These are phyloP conservation scores for Panopea generosa DNA, from an alignment of 2,888 invertebrate genomes.

Conservation along the genomic window DNA sequence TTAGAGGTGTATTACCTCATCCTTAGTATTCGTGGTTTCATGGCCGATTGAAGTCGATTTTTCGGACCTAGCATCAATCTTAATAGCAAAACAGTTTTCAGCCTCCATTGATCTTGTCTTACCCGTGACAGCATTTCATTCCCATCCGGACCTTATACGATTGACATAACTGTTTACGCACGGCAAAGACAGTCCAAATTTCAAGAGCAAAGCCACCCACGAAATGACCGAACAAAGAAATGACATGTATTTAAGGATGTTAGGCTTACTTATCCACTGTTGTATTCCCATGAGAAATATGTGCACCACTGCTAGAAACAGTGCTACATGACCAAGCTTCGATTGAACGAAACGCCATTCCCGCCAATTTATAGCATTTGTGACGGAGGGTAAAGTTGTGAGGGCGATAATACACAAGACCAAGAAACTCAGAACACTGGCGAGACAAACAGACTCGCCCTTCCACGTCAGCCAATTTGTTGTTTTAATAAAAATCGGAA, in stretches of 20 bases:
- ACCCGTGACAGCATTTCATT: no score
- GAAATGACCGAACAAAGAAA: slow-evolving; percentile 75
- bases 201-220: slow-evolving; percentile 66
- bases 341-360: slow-evolving; percentile 81
- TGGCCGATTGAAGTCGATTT: no score
- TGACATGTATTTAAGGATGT: slow-evolving; percentile 67
- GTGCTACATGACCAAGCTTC: slow-evolving; percentile 70
- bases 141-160: slow-evolving; percentile 76
- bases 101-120: no score
- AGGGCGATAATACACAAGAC: slow-evolving; percentile 73
- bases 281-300: slow-evolving; percentile 74
- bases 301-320: slow-evolving; percentile 71
- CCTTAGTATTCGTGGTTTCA: no score
- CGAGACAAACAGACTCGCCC: slow-evolving; percentile 75
- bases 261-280: slow-evolving; percentile 70
- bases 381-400: slow-evolving; percentile 75
- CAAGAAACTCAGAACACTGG: slow-evolving; percentile 73
- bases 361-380: slow-evolving; percentile 76
- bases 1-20: no score
- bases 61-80: no score
- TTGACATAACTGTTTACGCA: slow-evolving; percentile 65
- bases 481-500: slow-evolving; percentile 59
- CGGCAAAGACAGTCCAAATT: slow-evolving; percentile 67
- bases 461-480: slow-evolving; percentile 77
- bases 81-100: no score